Evolutionary conservation across 2,888 invertebrate species (phyloP).

Genomic region (Watsonalla binaria): DNA sequence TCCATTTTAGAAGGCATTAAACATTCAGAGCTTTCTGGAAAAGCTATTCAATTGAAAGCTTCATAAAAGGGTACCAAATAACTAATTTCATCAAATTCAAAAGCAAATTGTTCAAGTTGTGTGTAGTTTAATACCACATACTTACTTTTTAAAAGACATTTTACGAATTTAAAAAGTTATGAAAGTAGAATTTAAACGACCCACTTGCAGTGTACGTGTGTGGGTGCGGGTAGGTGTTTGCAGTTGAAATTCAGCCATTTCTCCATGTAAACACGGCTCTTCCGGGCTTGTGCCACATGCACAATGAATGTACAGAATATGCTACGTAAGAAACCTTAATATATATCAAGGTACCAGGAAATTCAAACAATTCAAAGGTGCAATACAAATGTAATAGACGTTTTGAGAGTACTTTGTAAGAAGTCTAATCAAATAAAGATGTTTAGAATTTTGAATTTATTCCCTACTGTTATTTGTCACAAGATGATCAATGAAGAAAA

Average conservation of each 20-base stretch:
- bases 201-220: conserved; percentile 15
- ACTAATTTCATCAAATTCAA: neutral
- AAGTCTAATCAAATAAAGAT: too few relatives aligned
- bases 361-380: too few relatives aligned
- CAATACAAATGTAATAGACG: too few relatives aligned
- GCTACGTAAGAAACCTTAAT: conserved; percentile 7
- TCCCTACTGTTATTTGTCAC: too few relatives aligned
- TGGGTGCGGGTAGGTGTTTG: conserved; percentile 18
- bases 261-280: conserved; percentile 28
- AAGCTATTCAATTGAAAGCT: too few relatives aligned
- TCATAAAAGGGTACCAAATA: neutral
- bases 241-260: conserved; percentile 37
- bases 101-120: neutral
- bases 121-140: neutral
- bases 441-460: too few relatives aligned
- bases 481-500: too few relatives aligned
- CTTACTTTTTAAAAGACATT: conserved; percentile 1
- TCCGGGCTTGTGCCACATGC: conserved; percentile 14
- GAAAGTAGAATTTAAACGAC: conserved; percentile 16
- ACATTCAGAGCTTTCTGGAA: too few relatives aligned
- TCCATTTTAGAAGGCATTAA: too few relatives aligned
- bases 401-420: too few relatives aligned
- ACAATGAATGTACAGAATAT: conserved; percentile 14
- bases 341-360: too few relatives aligned
- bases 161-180: conserved; percentile 18